Percentiles rank a stretch among this genome's conserved stretches.
Evolutionary conservation across 2,113 vertebrate genomes (phyloP).

Genomic region (Madoqua kirkii): DNA sequence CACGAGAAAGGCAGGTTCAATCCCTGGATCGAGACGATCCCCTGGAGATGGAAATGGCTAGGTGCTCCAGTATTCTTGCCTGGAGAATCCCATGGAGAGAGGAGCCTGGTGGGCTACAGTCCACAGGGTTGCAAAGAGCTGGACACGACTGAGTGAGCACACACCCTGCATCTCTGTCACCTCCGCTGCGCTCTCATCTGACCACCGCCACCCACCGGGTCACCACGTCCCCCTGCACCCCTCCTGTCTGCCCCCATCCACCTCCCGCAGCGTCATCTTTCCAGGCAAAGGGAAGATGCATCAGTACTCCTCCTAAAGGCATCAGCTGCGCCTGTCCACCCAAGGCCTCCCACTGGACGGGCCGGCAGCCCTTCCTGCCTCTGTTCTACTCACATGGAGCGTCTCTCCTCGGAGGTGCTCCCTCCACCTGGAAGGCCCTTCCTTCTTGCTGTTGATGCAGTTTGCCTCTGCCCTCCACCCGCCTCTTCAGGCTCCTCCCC

Average conservation of each 20-base stretch:
- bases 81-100: not conserved
- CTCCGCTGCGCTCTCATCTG: not conserved
- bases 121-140: not conserved
- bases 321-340: not conserved
- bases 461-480: not conserved
- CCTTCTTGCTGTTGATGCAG: not conserved
- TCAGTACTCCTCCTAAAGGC: not conserved
- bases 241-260: not conserved
- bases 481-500: not conserved
- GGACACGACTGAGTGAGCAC: rapidly evolving
- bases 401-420: not conserved
- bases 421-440: not conserved
- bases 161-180: not conserved
- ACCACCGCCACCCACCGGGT: not conserved
- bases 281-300: not conserved
- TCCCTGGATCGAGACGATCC: not conserved
- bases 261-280: not conserved
- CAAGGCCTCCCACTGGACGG: not conserved
- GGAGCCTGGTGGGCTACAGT: not conserved
- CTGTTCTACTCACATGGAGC: not conserved
- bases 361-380: not conserved
- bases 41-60: not conserved
- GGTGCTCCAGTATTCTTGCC: not conserved
- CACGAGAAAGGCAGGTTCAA: not conserved
- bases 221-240: too few relatives aligned